A percentile compares a stretch with the other conserved stretches of the same genome.
Conservation (phyloP, 2,797 vertebrate genomes). For the Fundulus diaphanus region DNA sequence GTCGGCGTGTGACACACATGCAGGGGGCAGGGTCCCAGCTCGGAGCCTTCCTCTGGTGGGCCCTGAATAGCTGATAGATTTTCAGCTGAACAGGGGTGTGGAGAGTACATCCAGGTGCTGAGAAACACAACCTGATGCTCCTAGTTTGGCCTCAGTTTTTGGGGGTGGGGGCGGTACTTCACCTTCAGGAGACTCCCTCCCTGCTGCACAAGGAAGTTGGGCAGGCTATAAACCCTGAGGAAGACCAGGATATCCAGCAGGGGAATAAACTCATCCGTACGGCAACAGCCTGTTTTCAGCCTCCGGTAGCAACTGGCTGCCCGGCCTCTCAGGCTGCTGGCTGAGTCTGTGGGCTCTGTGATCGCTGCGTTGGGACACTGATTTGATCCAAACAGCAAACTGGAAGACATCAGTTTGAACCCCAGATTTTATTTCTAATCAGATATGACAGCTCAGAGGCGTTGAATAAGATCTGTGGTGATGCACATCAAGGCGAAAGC, state of each 20-base stretch:
- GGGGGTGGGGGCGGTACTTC: slow-evolving; percentile 22
- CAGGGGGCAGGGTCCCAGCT: slow-evolving; percentile 29
- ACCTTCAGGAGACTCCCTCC: background rate
- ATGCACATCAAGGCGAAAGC: background rate
- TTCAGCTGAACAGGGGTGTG: slow-evolving; percentile 27
- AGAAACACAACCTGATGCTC: slow-evolving; percentile 56
- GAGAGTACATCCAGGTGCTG: slow-evolving; percentile 25
- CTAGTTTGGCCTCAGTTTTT: slow-evolving; percentile 77
- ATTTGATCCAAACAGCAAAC: background rate
- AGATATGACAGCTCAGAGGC: background rate
- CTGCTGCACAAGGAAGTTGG: too few species aligned
- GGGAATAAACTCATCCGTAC: slow-evolving; percentile 36
- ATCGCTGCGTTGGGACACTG: slow-evolving; percentile 16
- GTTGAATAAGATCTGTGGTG: background rate
- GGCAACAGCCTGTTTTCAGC: slow-evolving; percentile 10
- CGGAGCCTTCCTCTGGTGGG: slow-evolving; percentile 1
- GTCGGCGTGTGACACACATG: slow-evolving; percentile 67
- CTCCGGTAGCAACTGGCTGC: slow-evolving; percentile 2
- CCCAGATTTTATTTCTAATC: slow-evolving; percentile 1
- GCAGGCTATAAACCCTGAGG: slow-evolving; percentile 58
- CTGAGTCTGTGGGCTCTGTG: slow-evolving; percentile 7
- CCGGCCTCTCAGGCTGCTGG: background rate
- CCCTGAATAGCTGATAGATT: slow-evolving; percentile 76
- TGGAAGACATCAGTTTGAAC: slow-evolving; percentile 10
- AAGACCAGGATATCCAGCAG: slow-evolving; percentile 38